A percentile compares a stretch with the other conserved stretches of the same genome.
Conservation (phyloP, 2,113 vertebrate species). For the Pseudorectes ferrugineus region DNA sequence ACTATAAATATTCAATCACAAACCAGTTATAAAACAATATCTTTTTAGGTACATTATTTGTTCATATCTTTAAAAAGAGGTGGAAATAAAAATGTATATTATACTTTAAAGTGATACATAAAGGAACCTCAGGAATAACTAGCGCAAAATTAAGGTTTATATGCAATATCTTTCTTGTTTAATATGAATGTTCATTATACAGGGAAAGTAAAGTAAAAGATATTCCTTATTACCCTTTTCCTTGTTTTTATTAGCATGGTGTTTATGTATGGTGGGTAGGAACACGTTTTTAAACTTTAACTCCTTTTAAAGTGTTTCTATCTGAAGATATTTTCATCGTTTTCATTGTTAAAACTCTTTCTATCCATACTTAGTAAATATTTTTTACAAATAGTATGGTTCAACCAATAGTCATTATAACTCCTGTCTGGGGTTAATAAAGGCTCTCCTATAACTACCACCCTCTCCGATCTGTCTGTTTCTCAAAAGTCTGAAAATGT, state of each 20-base stretch:
- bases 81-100: not conserved
- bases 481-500: not conserved
- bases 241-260: not conserved
- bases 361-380: not conserved
- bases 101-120: not conserved
- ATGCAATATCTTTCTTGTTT: not conserved
- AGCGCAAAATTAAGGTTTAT: not conserved
- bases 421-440: not conserved
- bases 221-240: not conserved
- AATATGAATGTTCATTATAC: not conserved
- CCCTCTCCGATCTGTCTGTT: not conserved
- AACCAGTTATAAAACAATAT: not conserved
- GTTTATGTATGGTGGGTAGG: not conserved
- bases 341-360: not conserved
- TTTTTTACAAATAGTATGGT: not conserved
- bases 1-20: constrained; percentile 2
- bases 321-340: not conserved
- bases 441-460: not conserved
- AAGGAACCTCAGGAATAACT: not conserved
- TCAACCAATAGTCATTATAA: not conserved
- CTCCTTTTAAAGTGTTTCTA: not conserved
- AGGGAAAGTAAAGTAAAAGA: not conserved
- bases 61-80: not conserved
- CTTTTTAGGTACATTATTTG: not conserved
- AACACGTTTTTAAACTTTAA: not conserved